phyloP scores from a whole-genome alignment of 2,113 vertebrate species.

The Eonycteris spelaea region DNA sequence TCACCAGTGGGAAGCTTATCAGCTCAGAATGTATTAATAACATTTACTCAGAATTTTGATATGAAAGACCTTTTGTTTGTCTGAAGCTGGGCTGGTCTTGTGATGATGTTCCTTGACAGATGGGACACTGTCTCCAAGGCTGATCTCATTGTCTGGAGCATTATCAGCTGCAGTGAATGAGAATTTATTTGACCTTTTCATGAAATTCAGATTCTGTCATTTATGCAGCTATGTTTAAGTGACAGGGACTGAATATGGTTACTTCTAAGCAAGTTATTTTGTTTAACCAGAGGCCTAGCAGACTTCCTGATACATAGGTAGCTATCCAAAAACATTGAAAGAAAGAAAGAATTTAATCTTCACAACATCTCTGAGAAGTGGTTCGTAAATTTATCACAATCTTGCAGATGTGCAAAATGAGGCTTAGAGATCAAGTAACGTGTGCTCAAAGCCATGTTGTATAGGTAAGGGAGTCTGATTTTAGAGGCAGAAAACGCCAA shows the following conservation, averaged over 20 bases:
- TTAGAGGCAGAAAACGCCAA: neutral
- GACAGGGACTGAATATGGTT: neutral
- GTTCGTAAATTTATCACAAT: neutral
- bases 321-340: neutral
- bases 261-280: neutral
- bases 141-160: neutral
- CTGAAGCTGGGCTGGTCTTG: neutral
- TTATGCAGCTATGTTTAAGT: neutral
- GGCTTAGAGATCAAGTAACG: neutral
- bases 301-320: neutral
- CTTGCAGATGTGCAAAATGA: neutral
- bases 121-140: neutral
- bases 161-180: neutral
- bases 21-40: neutral
- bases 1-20: neutral
- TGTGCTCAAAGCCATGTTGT: accelerated
- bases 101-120: accelerated
- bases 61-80: neutral
- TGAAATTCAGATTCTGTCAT: neutral
- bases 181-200: neutral
- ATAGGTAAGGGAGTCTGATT: neutral
- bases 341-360: neutral
- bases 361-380: neutral
- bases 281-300: neutral
- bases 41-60: neutral